Evolutionary conservation across 2,113 vertebrate genomes (phyloP), one percentile per base, ranked within the genome.

Genomic region (Podarcis cretensis): DNA sequence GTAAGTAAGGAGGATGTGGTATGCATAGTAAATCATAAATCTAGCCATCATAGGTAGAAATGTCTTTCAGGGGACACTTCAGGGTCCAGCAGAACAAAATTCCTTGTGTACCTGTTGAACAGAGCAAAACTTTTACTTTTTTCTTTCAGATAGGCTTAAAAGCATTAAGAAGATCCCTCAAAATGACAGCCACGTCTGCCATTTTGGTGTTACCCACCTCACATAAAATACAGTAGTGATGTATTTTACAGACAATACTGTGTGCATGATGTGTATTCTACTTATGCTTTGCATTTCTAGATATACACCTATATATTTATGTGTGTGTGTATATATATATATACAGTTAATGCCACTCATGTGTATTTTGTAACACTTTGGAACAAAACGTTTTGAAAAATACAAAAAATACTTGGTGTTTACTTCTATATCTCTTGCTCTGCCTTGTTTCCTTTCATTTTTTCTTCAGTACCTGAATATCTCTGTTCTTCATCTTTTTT

Each of bases 71-170:
- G 43, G 32, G 83, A 1, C 32, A 65, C 84, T 93, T 92, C 81
- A 85, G 89, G 63, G 23, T 68, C 21, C 85, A 1, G 32, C 81
- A 84, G 30, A 84, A 35, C 84, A 80, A 83, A 90, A 37, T 78
- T 88, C 35, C 80, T 78, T 94, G 57, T 87, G 68, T 95, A 89
- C 71, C 25, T 95, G 87, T 90, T 93, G 93, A 96, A 96, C 30
- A 83, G 95, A 96, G 95, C 94, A 94, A 96, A 96, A 93, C 92
- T 75, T 97, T 95, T 95, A 93, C 93, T 95, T 93, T 96, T 96
- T 95, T 95, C 93, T 97, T 96, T 80, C 96, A 96, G 96, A 96
- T 96, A 97, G 95, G 95, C 94, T 96, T 97, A 96, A 97, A 96
- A 96, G 91, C 69, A n/a, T 87, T 93, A 93, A 79, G 96, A 97